Base-by-base conservation (phyloP, 2,888 invertebrate species). In the Siphonodentalium dalli region DNA sequence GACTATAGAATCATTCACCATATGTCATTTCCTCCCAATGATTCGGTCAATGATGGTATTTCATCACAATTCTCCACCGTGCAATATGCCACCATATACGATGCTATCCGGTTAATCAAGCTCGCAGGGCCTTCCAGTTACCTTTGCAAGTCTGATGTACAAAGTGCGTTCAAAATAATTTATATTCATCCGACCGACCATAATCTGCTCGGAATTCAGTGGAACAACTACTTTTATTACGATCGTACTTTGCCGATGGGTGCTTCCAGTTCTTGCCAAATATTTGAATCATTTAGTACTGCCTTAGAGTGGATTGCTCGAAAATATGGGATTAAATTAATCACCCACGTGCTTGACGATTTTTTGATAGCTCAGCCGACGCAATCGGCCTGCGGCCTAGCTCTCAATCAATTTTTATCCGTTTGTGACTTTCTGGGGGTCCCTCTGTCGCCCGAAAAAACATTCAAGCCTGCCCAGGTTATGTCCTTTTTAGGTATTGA, bases 261-360 rank as follows among this genome's bases (percentile, higher is more conserved):
- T 9, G 24, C 13, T n/a, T n/a, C n/a, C n/a, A n/a, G n/a, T n/a
- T n/a, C n/a, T n/a, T n/a, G n/a, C n/a, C n/a, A n/a, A n/a, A 46
- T 53, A 24, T 53, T 46, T 41, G 41, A 53, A 11, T 20, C 26
- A 21, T 53, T 46, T 28, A 45, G 45, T n/a, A 34, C 41, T n/a
- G 34, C 46, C 1, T 21, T 53, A 9, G 37, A 54, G 23, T 54
- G 47, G 53, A 47, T 54, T 7, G 37, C 38, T 26, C 18, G 27
- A 6, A 52, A 46, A 23, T 28, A 31, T 26, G 21, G 45, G 7
- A 24, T 39, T 18, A 2, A 18, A 3, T 21, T 28, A 11, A 41
- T 47, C 15, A 11, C 41, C 9, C 46, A 52, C 35, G 24, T 52
- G 11, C 26, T 52, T 7, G 52, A 52, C 40, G 46, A 47, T 33